Base-by-base conservation (phyloP, 2,113 vertebrate genomes). In the Arvicanthis niloticus region DNA sequence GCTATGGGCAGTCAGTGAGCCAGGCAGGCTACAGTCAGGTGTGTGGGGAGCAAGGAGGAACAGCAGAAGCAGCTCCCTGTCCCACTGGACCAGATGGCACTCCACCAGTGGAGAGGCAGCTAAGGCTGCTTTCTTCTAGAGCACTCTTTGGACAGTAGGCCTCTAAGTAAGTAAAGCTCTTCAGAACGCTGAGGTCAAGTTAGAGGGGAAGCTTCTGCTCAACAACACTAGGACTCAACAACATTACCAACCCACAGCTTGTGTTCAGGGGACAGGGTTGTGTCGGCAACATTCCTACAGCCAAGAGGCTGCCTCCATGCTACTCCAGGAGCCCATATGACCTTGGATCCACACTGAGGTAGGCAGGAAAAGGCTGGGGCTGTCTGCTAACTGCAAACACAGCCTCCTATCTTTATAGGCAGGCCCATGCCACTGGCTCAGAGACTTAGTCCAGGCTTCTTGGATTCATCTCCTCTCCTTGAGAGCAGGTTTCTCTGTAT, bases 381-480 rank as follows among this genome's bases (percentile, higher is more conserved):
- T 68, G 48, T 10, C 0, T 7, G n/a, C 0, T 15, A 48, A 26
- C 10, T 4, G 26, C 51, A 77, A 45, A 81, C 90, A 53, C 58
- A n/a, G 45, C 22, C 26, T 17, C 15, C 9, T 3, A 2, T 21
- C 0, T 9, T 34, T 4, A 21, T 29, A 26, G 1, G 8, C 1
- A 29, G 37, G 77, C n/a, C 88, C 70, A 17, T 2, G 76, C 70
- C 15, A 0, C 12, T 78, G 8, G 13, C n/a, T 13, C 9, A 0
- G 72, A 60, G 29, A 21, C 56, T 58, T 82, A 7, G 70, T 67
- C 24, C 76, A n/a, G 53, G n/a, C 31, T 22, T 7, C 34, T 16
- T 29, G 2, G 42, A 80, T 29, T 26, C 24, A 12, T 40, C 56
- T 72, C 26, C 0, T 0, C 40, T 37, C 21, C 48, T 29, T 22